Evolutionary conservation across 2,888 invertebrate species (phyloP).

Genomic region (Macrostomum cliftonense): DNA sequence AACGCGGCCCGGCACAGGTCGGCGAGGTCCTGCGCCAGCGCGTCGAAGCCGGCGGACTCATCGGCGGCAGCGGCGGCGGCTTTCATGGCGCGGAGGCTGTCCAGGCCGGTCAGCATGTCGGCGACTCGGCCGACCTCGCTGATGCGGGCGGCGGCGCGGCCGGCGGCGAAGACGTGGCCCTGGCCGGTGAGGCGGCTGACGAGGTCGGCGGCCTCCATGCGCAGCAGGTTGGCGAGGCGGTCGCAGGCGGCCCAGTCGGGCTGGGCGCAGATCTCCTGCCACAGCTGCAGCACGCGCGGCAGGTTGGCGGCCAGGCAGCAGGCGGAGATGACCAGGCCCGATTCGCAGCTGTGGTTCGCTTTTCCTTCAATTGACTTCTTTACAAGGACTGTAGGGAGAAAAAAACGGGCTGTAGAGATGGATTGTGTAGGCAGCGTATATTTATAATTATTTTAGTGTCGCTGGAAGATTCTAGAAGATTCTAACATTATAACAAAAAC

Average conservation of each 20-base stretch:
- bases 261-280: constrained; percentile 51
- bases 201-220: constrained; percentile 57
- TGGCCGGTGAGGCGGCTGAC: constrained; percentile 51
- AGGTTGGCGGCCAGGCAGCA: constrained; percentile 64
- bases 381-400: too few species aligned
- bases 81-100: constrained; percentile 44
- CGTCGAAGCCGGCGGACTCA: neutral
- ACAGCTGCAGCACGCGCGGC: constrained; percentile 59
- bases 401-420: too few species aligned
- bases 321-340: constrained; percentile 52
- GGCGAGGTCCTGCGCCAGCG: neutral
- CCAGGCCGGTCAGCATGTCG: constrained; percentile 56
- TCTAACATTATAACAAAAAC: too few species aligned
- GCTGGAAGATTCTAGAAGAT: too few species aligned
- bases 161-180: constrained; percentile 55
- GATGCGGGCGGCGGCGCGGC: constrained; percentile 55
- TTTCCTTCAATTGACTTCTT: too few species aligned
- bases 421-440: too few species aligned
- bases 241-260: constrained; percentile 47
- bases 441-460: too few species aligned
- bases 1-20: neutral
- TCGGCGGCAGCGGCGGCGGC: neutral
- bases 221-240: constrained; percentile 58
- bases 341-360: constrained; percentile 55
- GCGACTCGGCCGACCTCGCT: constrained; percentile 52